Evolutionary conservation across 2,888 invertebrate species (phyloP).

Genomic region (Hypomecis punctinalis): DNA sequence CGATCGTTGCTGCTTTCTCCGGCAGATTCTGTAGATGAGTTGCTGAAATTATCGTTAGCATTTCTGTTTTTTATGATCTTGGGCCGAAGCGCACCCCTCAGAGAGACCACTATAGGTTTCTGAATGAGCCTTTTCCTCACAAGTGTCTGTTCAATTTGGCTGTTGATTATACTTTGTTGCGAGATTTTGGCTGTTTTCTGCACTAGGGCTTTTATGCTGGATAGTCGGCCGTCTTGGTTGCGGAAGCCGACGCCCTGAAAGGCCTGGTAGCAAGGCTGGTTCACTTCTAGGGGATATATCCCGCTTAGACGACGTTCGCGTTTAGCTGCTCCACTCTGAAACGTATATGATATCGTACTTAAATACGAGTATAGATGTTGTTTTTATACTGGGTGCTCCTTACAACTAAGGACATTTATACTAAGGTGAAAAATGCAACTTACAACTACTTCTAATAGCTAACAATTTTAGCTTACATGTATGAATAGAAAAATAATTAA

Average conservation of each 20-base stretch:
- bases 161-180: conserved; percentile 21
- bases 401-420: too few relatives aligned
- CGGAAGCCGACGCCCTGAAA: conserved; percentile 54
- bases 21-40: conserved; percentile 22
- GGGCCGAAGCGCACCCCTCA: conserved; percentile 1
- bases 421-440: too few relatives aligned
- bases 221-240: conserved; percentile 58
- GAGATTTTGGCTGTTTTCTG: conserved; percentile 48
- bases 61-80: background rate
- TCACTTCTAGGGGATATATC: conserved; percentile 57
- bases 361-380: too few relatives aligned
- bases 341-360: conserved; percentile 18
- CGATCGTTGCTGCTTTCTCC: conserved; percentile 12
- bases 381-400: too few relatives aligned
- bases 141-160: conserved; percentile 5
- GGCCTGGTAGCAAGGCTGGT: conserved; percentile 31
- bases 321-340: conserved; percentile 45
- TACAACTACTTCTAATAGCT: too few relatives aligned
- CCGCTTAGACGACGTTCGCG: conserved; percentile 61
- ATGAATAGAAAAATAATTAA: too few relatives aligned
- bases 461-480: too few relatives aligned
- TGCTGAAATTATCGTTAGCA: conserved; percentile 6
- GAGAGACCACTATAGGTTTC: background rate
- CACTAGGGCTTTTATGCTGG: conserved; percentile 64
- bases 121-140: background rate